Base-by-base conservation (phyloP, 2,797 vertebrate species). In the Scomberomorus guttatus region DNA sequence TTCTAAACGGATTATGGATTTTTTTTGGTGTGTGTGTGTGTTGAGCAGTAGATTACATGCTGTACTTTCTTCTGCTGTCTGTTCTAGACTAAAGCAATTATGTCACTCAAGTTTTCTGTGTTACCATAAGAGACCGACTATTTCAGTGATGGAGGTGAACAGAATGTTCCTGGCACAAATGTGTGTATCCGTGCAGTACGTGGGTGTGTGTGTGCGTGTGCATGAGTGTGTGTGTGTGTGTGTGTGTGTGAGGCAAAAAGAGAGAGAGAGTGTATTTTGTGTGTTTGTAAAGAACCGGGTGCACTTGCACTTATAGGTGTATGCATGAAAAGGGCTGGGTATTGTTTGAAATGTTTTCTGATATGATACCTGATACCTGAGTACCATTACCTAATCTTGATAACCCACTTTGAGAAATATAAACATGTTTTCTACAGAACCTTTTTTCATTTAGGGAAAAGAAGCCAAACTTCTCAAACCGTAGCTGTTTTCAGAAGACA, bases 131-230 rank as follows among this genome's bases (percentile, higher is more conserved):
- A 90, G 69, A 84, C 75, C 0, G 64, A 82, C 67, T 80, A n/a
- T 86, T 87, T 90, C 68, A 81, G 74, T 52, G 79, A 88, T 87
- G 74, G 85, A 90, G 88, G 88, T 84, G 90, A 88, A 93, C 90
- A 92, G 88, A 92, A 91, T 90, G 89, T 92, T 92, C 90, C 84
- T 90, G 88, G 90, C 86, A 81, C 77, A 72, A 81, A 61, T 63
- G 44, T 76, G 64, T 83, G 59, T 84, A 48, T 60, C 74, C 37
- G 59, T 76, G 75, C 59, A 71, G 51, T 73, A 77, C 1, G 61
- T 5, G 68, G 52, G 50, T 6, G 63, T 44, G 72, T 79, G 65
- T 57, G 64, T n/a, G 52, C n/a, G 58, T 29, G 51, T 24, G 44
- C 12, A 4, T 5, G 46, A 4, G 46, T 20, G 46, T 17, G 44